These are phyloP conservation scores for Porphyrio hochstetteri DNA, from an alignment of 2,113 vertebrate genomes.

Conservation along the genomic window DNA sequence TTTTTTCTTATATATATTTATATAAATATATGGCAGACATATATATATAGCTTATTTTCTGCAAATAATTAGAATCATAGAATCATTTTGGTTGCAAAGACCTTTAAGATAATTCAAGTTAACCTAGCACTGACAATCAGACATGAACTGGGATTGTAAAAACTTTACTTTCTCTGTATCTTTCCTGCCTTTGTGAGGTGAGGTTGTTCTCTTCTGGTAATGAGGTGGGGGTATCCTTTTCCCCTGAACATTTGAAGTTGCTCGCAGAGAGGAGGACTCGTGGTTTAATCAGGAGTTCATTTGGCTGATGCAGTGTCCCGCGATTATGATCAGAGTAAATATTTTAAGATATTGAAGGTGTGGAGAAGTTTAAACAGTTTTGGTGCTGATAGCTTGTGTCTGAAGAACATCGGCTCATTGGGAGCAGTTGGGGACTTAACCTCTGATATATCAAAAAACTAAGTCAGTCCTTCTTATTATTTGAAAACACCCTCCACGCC, in stretches of 20 bases:
- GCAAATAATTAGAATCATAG: background rate
- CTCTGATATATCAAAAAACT: background rate
- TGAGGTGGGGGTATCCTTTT: fast-evolving
- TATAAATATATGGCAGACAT: too few species aligned
- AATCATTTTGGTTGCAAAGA: too few species aligned
- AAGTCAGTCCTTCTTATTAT: background rate
- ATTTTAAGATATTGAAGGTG: background rate
- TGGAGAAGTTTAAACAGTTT: background rate
- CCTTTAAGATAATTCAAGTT: too few species aligned
- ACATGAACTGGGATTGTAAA: background rate
- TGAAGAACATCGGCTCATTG: background rate
- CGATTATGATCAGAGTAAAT: background rate
- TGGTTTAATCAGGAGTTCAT: background rate
- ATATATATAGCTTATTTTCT: background rate
- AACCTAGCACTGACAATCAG: background rate
- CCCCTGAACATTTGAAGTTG: background rate
- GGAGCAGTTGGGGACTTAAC: background rate
- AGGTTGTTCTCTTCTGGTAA: background rate
- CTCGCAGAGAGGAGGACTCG: background rate
- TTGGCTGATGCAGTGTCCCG: background rate
- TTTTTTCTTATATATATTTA: background rate
- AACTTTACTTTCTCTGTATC: background rate
- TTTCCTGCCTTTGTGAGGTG: background rate
- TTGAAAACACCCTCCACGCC: background rate
- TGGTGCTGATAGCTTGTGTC: background rate